Evolutionary conservation across 2,113 vertebrate species (phyloP).

Genomic region (Fulmarus glacialis): DNA sequence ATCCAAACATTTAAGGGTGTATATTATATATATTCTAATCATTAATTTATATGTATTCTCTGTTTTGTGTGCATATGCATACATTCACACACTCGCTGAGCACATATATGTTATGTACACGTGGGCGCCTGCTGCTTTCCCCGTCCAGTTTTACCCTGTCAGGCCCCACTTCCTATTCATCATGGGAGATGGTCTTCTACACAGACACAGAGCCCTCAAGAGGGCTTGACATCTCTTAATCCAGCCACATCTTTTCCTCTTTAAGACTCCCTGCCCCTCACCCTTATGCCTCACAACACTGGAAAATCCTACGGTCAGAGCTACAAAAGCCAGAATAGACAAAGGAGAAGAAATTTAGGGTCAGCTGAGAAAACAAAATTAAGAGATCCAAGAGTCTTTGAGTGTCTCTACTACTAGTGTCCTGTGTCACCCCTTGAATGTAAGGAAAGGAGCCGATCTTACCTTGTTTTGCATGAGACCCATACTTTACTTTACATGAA

Average conservation of each 20-base stretch:
- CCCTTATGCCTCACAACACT: neutral
- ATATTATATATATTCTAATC: neutral
- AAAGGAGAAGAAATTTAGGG: neutral
- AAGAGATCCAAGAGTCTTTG: neutral
- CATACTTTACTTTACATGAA: neutral
- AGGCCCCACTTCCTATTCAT: neutral
- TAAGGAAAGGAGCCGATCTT: neutral
- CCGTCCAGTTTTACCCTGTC: neutral
- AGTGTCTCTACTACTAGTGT: neutral
- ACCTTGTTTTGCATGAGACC: neutral
- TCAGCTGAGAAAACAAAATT: neutral
- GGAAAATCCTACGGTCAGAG: neutral
- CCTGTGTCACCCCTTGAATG: neutral
- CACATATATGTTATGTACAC: neutral
- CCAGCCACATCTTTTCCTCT: neutral
- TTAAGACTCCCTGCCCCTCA: neutral
- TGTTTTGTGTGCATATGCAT: neutral
- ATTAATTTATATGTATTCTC: neutral
- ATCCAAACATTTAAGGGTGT: neutral
- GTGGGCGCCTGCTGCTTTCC: neutral
- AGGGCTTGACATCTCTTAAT: neutral
- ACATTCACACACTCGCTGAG: neutral
- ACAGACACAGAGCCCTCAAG: neutral
- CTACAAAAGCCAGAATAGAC: neutral
- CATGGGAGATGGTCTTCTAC: neutral